Conservation (phyloP, 2,113 vertebrate species). For the Tragelaphus imberbis region DNA sequence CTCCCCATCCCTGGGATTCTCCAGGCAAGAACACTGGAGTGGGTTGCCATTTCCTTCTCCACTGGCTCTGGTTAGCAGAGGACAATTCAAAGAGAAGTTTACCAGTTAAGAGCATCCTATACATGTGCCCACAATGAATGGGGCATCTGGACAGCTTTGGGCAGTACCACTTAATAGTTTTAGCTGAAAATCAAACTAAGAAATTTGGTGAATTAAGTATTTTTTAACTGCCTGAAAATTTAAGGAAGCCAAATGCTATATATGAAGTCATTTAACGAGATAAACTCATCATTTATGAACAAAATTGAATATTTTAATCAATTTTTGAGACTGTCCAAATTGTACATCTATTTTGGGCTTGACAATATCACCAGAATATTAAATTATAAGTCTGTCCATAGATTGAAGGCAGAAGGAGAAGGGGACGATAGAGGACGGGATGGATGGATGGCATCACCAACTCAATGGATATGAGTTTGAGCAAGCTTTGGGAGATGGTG, state of each 20-base stretch:
- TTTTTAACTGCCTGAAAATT: neutral
- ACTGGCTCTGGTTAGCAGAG: neutral
- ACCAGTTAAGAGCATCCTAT: neutral
- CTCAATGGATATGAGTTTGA: neutral
- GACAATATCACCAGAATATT: neutral
- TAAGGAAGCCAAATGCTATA: neutral
- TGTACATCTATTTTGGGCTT: neutral
- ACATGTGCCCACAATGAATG: neutral
- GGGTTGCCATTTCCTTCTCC: too few relatives aligned
- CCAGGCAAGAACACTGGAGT: too few relatives aligned
- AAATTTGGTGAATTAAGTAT: neutral
- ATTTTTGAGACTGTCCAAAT: neutral
- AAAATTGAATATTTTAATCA: neutral
- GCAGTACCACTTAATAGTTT: neutral
- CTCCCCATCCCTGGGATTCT: too few relatives aligned
- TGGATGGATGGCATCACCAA: neutral
- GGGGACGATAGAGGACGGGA: neutral
- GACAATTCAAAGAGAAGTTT: neutral
- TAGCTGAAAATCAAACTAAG: neutral
- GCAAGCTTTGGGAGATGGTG: neutral
- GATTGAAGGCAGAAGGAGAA: neutral
- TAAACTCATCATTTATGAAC: neutral
- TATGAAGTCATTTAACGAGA: neutral
- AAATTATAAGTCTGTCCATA: neutral
- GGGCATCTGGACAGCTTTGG: neutral